These are phyloP conservation scores for Trissolcus brochymenae DNA, from an alignment of 2,888 invertebrate genomes.

Conservation along the genomic window DNA sequence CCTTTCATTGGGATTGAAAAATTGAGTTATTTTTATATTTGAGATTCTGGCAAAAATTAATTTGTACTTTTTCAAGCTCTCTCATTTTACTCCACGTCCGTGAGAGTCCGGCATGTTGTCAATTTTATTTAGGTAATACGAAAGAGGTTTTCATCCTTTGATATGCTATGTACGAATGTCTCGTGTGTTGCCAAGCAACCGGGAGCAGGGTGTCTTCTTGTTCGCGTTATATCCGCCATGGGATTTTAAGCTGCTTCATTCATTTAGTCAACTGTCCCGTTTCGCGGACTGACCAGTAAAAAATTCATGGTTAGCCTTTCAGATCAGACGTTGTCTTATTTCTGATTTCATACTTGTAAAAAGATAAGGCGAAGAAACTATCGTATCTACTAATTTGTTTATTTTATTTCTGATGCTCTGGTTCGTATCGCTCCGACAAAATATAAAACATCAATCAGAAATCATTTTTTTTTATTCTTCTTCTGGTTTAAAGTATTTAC, in stretches of 20 bases:
- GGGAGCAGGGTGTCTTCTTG: slow-evolving; percentile 69
- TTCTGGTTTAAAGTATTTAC: too few species aligned
- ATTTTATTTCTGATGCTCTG: too few species aligned
- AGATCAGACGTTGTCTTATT: slow-evolving; percentile 58
- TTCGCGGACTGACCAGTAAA: slow-evolving; percentile 60
- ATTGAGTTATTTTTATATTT: slow-evolving; percentile 61
- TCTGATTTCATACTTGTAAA: slow-evolving; percentile 53
- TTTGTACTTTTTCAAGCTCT: slow-evolving; percentile 56
- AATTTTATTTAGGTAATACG: slow-evolving; percentile 69
- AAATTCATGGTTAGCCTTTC: slow-evolving; percentile 59
- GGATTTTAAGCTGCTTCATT: slow-evolving; percentile 71
- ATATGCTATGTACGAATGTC: slow-evolving; percentile 68
- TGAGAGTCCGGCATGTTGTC: slow-evolving; percentile 62
- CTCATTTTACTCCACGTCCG: slow-evolving; percentile 40
- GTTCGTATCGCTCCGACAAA: background rate
- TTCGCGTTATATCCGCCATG: slow-evolving; percentile 65
- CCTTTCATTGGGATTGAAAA: slow-evolving; percentile 23
- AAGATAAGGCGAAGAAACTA: slow-evolving; percentile 47
- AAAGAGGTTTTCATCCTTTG: slow-evolving; percentile 71
- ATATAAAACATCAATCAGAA: background rate
- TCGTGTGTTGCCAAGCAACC: slow-evolving; percentile 74
- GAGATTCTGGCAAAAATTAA: slow-evolving; percentile 62
- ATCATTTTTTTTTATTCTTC: background rate
- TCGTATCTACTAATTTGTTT: too few species aligned
- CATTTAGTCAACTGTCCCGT: slow-evolving; percentile 67